Evolutionary conservation across 2,113 vertebrate genomes (phyloP).

Genomic region (Muscicapa adusta): DNA sequence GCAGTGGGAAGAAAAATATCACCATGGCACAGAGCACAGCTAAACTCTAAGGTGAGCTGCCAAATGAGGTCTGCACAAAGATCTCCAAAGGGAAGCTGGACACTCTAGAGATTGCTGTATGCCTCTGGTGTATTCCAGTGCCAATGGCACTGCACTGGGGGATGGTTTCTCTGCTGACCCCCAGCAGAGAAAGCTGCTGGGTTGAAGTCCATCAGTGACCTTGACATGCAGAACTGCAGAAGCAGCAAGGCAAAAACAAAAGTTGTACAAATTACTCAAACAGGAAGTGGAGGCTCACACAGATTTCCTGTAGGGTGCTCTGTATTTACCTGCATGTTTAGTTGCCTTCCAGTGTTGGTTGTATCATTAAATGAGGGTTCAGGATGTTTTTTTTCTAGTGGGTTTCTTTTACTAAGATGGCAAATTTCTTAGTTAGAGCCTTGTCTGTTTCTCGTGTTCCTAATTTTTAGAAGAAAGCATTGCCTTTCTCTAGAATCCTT

Average conservation of each 20-base stretch:
- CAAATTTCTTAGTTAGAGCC: background rate
- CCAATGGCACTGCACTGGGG: accelerated
- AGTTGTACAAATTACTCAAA: background rate
- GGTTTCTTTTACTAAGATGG: background rate
- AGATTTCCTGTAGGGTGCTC: background rate
- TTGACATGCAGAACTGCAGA: background rate
- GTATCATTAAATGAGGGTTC: background rate
- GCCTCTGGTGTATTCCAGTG: background rate
- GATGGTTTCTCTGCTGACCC: background rate
- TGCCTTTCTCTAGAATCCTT: background rate
- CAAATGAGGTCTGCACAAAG: background rate
- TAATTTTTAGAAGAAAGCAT: background rate
- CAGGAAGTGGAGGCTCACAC: background rate
- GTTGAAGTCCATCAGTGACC: background rate
- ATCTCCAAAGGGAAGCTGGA: background rate
- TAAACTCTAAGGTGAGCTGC: background rate
- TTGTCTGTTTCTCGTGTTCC: background rate
- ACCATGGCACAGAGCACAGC: background rate
- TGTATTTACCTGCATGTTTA: background rate
- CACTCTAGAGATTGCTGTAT: accelerated
- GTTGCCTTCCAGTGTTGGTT: background rate
- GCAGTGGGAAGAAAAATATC: background rate
- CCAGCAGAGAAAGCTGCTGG: background rate
- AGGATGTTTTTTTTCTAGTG: background rate
- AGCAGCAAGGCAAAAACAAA: background rate